Conservation (phyloP, 64 coral and sea anemone genomes). For the Porites australiensis region DNA sequence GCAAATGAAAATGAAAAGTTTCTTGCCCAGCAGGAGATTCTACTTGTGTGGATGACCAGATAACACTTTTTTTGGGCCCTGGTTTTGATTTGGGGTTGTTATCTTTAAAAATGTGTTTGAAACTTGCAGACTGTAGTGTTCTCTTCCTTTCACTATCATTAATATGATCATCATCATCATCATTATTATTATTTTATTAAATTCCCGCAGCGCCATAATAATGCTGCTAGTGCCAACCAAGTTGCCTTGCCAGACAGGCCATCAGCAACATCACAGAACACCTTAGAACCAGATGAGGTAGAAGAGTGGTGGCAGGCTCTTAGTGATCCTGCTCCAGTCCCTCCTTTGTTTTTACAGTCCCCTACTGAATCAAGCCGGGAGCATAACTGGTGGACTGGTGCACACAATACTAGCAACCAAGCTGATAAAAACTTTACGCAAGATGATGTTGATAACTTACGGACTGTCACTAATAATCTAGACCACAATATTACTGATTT, state of each 20-base stretch:
- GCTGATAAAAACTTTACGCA: background rate
- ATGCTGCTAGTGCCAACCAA: constrained; percentile 11
- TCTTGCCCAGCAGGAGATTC: too few relatives aligned
- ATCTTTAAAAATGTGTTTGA: too few relatives aligned
- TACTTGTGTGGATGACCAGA: too few relatives aligned
- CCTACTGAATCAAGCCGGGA: constrained; percentile 65
- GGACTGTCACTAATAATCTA: background rate
- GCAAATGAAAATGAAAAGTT: too few relatives aligned
- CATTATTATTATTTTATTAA: background rate
- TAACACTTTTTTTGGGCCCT: too few relatives aligned
- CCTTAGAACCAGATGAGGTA: constrained; percentile 31
- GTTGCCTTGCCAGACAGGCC: constrained; percentile 48
- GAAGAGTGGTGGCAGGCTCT: constrained; percentile 79
- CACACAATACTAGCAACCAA: background rate
- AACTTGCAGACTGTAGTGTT: background rate
- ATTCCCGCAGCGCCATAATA: constrained; percentile 44
- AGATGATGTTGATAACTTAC: constrained; percentile 17
- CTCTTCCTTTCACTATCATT: background rate
- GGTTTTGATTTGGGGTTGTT: too few relatives aligned
- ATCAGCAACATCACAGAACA: constrained; percentile 21
- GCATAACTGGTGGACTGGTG: constrained; percentile 69
- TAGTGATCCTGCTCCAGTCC: constrained; percentile 68
- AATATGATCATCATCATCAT: too few relatives aligned
- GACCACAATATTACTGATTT: constrained; percentile 34
- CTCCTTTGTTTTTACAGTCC: constrained; percentile 72